phyloP scores from a whole-genome alignment of 2,113 vertebrate species.

The Epinephelus moara region DNA sequence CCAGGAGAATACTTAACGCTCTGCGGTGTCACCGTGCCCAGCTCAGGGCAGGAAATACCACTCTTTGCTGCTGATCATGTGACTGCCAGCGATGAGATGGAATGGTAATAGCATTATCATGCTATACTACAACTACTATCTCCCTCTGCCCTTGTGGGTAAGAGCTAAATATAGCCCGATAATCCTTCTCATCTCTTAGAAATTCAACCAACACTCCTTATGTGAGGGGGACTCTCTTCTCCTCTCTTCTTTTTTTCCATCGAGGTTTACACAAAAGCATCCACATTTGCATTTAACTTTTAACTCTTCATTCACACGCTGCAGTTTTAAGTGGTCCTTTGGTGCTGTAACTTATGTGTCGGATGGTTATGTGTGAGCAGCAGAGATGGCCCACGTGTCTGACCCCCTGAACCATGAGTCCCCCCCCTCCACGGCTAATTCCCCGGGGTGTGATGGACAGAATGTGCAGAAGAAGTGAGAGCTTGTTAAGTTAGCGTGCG shows the following conservation, averaged over 20 bases:
- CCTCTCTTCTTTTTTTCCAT: neutral
- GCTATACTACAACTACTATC: constrained; percentile 53
- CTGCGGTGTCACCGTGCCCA: constrained; percentile 24
- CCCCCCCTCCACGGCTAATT: constrained; percentile 2
- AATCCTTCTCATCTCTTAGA: constrained; percentile 49
- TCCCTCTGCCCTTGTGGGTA: constrained; percentile 53
- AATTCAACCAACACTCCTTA: constrained; percentile 38
- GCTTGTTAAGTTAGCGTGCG: neutral
- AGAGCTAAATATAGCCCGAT: constrained; percentile 57
- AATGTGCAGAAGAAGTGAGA: constrained; percentile 8
- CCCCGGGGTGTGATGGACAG: constrained; percentile 29
- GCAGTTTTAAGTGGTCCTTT: neutral
- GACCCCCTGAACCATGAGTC: constrained; percentile 45
- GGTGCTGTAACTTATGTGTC: constrained; percentile 3
- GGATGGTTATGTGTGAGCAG: constrained; percentile 1
- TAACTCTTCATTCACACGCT: neutral
- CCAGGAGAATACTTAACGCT: constrained; percentile 45
- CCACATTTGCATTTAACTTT: neutral
- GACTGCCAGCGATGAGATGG: constrained; percentile 69
- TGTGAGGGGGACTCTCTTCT: neutral
- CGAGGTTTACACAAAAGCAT: no score
- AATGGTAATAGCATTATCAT: constrained; percentile 73
- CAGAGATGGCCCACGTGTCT: constrained; percentile 19
- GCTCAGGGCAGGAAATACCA: constrained; percentile 54
- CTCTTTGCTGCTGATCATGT: constrained; percentile 54